Evolutionary conservation across 2,888 invertebrate genomes (phyloP).

Genomic region (Gymnocheta viridis): DNA sequence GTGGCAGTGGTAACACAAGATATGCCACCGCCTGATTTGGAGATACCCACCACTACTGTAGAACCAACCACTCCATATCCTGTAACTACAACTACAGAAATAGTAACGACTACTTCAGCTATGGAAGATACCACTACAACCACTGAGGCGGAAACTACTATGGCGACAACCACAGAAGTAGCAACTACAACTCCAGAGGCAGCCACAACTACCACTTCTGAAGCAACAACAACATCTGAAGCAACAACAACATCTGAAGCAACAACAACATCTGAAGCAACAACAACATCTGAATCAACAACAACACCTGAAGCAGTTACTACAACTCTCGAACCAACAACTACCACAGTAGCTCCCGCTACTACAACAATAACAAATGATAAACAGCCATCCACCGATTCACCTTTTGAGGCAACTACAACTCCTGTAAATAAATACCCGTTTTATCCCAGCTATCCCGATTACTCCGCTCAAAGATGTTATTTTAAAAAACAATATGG

Average conservation of each 20-base stretch:
- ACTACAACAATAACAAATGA: conserved; percentile 14
- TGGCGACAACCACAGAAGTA: conserved; percentile 49
- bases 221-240: conserved; percentile 68
- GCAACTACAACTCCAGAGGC: conserved; percentile 35
- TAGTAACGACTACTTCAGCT: conserved; percentile 2
- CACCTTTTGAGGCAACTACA: conserved; percentile 16
- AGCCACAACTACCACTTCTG: conserved; percentile 58
- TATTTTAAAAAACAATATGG: conserved; percentile 74
- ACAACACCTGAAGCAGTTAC: conserved; percentile 36
- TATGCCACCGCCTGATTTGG: conserved; percentile 73
- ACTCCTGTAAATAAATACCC: conserved; percentile 42
- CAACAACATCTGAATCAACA: not conserved
- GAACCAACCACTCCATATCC: conserved; percentile 18
- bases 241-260: conserved; percentile 17
- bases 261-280: conserved; percentile 23
- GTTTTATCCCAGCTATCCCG: conserved; percentile 62
- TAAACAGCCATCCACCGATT: conserved; percentile 41
- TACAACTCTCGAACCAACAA: conserved; percentile 5
- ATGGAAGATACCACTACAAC: conserved; percentile 7
- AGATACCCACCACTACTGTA: conserved; percentile 52
- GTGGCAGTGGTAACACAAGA: conserved; percentile 72
- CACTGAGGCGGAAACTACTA: not conserved
- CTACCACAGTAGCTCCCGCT: not conserved
- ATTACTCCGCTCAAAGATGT: conserved; percentile 61
- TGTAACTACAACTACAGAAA: conserved; percentile 15